Evolutionary conservation across 2,113 vertebrate genomes (phyloP), one percentile per base, ranked within the genome.

Genomic region (Ammodytes dubius): DNA sequence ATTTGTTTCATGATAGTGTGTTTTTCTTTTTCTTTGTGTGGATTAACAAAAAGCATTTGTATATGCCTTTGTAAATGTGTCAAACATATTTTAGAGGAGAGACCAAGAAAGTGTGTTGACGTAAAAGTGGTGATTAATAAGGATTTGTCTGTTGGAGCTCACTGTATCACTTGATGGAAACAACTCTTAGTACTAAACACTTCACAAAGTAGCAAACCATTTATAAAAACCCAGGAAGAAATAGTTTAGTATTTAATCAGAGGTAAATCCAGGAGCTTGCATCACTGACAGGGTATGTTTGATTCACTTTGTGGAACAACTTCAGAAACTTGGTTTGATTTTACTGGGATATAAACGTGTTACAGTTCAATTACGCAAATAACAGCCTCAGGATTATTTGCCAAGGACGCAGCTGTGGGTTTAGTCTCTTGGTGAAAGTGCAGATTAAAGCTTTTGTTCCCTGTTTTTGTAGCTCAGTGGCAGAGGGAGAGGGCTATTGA

Each of bases 371-470:
- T 39, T 57, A 19, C 57, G 80, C 75, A 77, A 39, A 72, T 27
- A 72, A 57, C 59, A 43, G 64, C 59, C 75, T 87, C 19, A 35
- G 76, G 74, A 88, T 54, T 85, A 15, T 84, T 86, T 87, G 59
- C 73, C 84, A 85, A 74, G 0, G 52, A 77, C 70, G 77, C 76
- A 80, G 82, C 56, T 63, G 72, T 6, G 50, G 40, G 53, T 83
- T 88, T 77, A 70, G 63, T 87, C 57, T 69, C 0, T 39, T 76
- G 72, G 76, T 82, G 78, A 83, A 89, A 84, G 53, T 80, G 40
- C 73, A 83, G 86, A 89, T 84, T 83, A 85, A 81, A 70, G 63
- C 88, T 88, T 88, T 89, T 88, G 86, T 91, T 85, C 19, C 64
- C 11, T 6, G 63, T 57, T 71, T 83, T 86, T 65, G 77, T 56